Evolutionary conservation across 2,797 vertebrate species (phyloP), one percentile per base, ranked within the genome.

Genomic region (Lagothrix lagotricha): DNA sequence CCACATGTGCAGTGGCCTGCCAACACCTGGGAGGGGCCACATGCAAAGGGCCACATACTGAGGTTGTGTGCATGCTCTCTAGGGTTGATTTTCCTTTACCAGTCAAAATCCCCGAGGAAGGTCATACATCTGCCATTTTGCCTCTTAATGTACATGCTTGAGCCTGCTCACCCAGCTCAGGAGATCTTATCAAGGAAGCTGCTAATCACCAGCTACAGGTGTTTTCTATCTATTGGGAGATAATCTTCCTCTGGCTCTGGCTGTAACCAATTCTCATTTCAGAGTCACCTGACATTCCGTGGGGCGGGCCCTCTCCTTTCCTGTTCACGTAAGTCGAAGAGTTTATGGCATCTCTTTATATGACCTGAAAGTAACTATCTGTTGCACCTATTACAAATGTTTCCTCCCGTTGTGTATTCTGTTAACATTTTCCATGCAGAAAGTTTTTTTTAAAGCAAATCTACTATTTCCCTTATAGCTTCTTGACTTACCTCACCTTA

Each of bases 351-450:
- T 19, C 14, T 88, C 26, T 82, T 64, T 64, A 36, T 11, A 28
- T 50, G 76, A 36, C 57, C 77, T 61, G 52, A 82, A 82, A 46
- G 19, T 80, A 72, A 36, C 36, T 8, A 20, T 83, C 39, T 22
- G 46, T 89, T 54, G 44, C 6, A 24, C 54, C 24, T 64, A 30
- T 88, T 94, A 46, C 39, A 92, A 80, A 58, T 48, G 24, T 96
- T 94, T 95, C 61, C 83, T 93, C 46, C 90, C 19, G 44, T 36
- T 61, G 41, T 79, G 50, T 79, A 36, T 96, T 58, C 41, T 92
- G n/a, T 88, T 88, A 95, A 91, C 52, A 90, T 94, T 96, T 97
- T 97, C 93, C 90, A 76, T 28, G 28, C 33, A 91, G 77, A 94
- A 82, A 48, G 33, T 88, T 93, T 41, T 84, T 61, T 96, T 93